Base-by-base conservation (phyloP, 2,888 invertebrate species). In the Xanthorhoe designata region DNA sequence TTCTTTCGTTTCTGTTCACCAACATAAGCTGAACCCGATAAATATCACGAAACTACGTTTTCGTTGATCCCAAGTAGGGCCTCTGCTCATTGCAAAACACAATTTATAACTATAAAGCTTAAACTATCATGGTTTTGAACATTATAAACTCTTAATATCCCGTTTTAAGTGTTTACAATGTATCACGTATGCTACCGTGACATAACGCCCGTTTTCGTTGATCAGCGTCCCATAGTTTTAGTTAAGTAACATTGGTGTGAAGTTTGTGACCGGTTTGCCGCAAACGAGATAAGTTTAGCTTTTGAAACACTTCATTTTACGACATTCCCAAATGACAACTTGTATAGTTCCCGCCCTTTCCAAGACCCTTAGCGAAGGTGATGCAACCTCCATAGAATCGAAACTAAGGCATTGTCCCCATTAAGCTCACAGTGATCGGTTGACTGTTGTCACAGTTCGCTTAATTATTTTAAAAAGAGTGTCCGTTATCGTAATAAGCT, bases 251-350 rank as follows among this genome's bases (percentile, higher is more conserved):
- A 71, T 74, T 76, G 75, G 75, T 70, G 61, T 72, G 74, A 76
- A 81, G 73, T 78, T 79, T 73, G 78, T 76, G 81, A 79, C 81
- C 77, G 76, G 78, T 78, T 81, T 69, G 66, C 80, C 82, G 68
- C 79, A 81, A 83, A 83, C 70, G 80, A 81, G 77, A 72, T 72
- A 83, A 83, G 80, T 83, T 83, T 73, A 60, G 66, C 66, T 71
- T 73, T 72, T 72, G 75, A 75, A 78, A 77, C 76, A 75, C 77
- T 78, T 76, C 78, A 77, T 78, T 80, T 80, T 78, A 78, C 74
- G 74, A 74, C 70, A 71, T 62, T 66, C 69, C 68, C 63, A 71
- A 74, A 74, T 75, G 75, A 77, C 78, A 77, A 72, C 76, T 73
- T 74, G 73, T 76, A 62, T 73, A 72, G 71, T 73, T 71, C 35